A percentile compares a stretch with the other conserved stretches of the same genome.
These are phyloP conservation scores for Pseudonaja textilis DNA, from an alignment of 2,113 vertebrate genomes.

Conservation along the genomic window DNA sequence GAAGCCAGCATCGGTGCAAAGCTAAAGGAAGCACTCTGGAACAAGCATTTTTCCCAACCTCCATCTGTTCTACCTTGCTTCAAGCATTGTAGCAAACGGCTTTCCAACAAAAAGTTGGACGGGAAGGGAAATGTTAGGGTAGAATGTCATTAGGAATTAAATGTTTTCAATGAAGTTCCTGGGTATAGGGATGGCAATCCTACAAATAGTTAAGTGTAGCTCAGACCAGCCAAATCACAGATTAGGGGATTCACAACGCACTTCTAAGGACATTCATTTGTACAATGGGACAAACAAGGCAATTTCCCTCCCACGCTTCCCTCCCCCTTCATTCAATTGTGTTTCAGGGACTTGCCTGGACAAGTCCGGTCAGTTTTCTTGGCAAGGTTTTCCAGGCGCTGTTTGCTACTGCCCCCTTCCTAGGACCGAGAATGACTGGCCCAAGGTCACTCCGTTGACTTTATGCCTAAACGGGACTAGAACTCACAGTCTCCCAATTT, in stretches of 20 bases:
- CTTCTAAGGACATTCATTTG: background rate
- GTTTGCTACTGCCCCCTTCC: background rate
- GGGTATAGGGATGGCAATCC: constrained; percentile 38
- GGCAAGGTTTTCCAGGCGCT: background rate
- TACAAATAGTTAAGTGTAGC: background rate
- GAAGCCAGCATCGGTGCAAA: constrained; percentile 12
- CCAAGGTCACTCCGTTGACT: background rate
- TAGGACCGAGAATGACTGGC: background rate
- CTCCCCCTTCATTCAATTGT: background rate
- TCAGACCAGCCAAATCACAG: constrained; percentile 32
- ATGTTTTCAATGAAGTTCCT: constrained; percentile 42
- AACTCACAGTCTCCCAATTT: background rate
- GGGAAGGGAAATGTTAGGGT: constrained; percentile 45
- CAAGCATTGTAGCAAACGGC: background rate
- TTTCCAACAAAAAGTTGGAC: constrained; percentile 24
- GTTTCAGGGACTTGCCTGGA: background rate
- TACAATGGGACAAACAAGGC: constrained; percentile 11
- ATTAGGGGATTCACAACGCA: background rate
- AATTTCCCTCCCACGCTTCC: background rate
- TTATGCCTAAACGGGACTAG: background rate
- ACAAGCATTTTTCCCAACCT: constrained; percentile 15
- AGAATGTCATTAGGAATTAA: constrained; percentile 43
- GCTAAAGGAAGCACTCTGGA: constrained; percentile 27
- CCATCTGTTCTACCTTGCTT: constrained; percentile 16
- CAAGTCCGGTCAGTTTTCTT: background rate